These are phyloP conservation scores for Pantherophis vulpinus DNA, from an alignment of 2,797 vertebrate genomes.

Conservation along the genomic window DNA sequence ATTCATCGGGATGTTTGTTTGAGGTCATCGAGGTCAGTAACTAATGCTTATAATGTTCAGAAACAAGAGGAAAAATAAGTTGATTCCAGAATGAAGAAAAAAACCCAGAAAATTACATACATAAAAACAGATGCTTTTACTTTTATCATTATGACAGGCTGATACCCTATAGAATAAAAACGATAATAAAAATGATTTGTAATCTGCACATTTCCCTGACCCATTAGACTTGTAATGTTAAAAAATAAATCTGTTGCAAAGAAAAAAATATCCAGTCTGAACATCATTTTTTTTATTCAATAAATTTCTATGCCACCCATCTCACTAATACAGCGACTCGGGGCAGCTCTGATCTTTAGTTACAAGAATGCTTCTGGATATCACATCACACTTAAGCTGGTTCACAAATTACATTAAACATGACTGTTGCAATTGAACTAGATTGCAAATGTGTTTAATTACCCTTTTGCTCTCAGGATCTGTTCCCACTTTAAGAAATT, in stretches of 20 bases:
- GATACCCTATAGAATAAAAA: not conserved
- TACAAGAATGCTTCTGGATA: not conserved
- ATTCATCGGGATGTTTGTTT: not conserved
- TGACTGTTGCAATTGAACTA: not conserved
- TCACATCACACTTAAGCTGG: not conserved
- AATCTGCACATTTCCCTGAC: not conserved
- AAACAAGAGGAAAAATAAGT: not conserved
- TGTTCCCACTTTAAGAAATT: not conserved
- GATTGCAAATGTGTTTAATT: not conserved
- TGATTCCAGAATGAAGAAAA: not conserved
- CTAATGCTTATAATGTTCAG: constrained; percentile 3
- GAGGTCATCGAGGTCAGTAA: not conserved
- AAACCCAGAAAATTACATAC: not conserved
- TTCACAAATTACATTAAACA: not conserved
- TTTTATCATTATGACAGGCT: not conserved
- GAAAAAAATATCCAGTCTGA: not conserved
- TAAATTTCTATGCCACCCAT: no score
- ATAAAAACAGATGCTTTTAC: constrained; percentile 22
- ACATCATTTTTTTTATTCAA: no score
- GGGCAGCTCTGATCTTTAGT: not conserved
- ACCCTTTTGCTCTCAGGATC: not conserved
- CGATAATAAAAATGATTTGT: not conserved
- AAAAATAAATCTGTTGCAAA: not conserved
- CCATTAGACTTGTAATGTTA: not conserved
- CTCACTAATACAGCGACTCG: no score